Base-by-base conservation (phyloP, 2,113 vertebrate genomes). In the Pituophis catenifer region DNA sequence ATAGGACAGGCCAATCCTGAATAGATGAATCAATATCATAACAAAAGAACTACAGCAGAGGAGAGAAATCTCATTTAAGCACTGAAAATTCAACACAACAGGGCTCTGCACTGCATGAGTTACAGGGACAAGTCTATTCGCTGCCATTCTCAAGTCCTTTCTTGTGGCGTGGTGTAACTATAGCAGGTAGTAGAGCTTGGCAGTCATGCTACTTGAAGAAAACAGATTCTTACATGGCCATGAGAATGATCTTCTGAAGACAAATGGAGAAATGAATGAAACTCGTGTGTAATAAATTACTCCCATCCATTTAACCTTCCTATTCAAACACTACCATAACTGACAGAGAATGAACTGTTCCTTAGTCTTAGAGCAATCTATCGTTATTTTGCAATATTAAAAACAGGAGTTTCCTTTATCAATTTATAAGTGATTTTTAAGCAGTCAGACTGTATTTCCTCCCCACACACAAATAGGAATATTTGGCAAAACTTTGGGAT, bases 401-500 rank as follows among this genome's bases (percentile, higher is more conserved):
- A 81, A 81, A 38, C n/a, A 33, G 5, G n/a, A 1, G 2, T 38
- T 75, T 33, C n/a, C 65, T 75, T 81, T 38, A 59, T 59, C 26
- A 58, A 33, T 59, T 65, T 1, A 24, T 17, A 89, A 53, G 52
- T 3, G 48, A 50, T 87, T 59, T 85, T 58, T 48, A 85, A 53
- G 29, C 19, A 33, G 19, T 24, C 44, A 62, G 44, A 62, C 50
- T 38, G 0, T 59, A 8, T 33, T 48, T 2, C 62, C 24, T 48
- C 21, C 59, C 54, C 65, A 85, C 33, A 52, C 33, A 38, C 5
- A 44, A 19, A 48, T 0, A 89, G 26, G 1, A 93, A 0, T 33
- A 87, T 91, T 94, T 92, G 90, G 38, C 91, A 87, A 85, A 53
- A 1, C 44, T 29, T 15, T 5, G 58, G 89, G 90, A 94, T 98